Evolutionary conservation across 2,888 invertebrate species (phyloP), one percentile per base, ranked within the genome.

Genomic region (Hipparchia semele): DNA sequence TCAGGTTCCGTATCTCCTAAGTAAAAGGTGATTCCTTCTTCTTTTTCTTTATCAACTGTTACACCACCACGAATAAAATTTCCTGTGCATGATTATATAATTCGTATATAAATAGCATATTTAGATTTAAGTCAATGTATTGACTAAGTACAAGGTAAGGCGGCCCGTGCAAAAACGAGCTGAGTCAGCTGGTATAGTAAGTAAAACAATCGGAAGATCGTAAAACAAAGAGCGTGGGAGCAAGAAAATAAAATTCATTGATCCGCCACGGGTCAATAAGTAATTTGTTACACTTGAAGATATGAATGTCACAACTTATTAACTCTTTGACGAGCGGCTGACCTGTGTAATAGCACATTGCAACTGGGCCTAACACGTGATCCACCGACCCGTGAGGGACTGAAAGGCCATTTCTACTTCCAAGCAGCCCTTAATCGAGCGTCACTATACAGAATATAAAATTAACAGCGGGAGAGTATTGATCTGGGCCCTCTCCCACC

Each of bases 331-430:
- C 86, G 80, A 83, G 82, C 83, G 80, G 81, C 77, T 89, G 90
- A 89, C 87, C 89, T 85, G 82, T 84, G 79, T 82, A 80, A 82
- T 77, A 81, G 83, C 80, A 80, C 78, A 79, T 78, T 82, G 82
- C 79, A 80, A 81, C 68, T 75, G 60, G 80, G 74, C 78, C 78
- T 79, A 79, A 80, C 90, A 89, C 87, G 87, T 89, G 90, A 90
- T 81, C 84, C 84, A 82, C 71, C 89, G 90, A 92, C 87, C 90
- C 90, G 89, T 92, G 80, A 71, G 77, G 83, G 86, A 81, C 85
- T 84, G 78, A 86, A 86, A 88, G 87, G 85, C 84, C 81, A 82
- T 82, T 83, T 86, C 83, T 84, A 80, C 83, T 85, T 83, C 81
- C 79, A 79, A 85, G 80, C 78, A 78, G 81, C 78, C 82, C 82